Evolutionary conservation across 2,113 vertebrate genomes (phyloP).

Genomic region (Choloepus hoffmanni): DNA sequence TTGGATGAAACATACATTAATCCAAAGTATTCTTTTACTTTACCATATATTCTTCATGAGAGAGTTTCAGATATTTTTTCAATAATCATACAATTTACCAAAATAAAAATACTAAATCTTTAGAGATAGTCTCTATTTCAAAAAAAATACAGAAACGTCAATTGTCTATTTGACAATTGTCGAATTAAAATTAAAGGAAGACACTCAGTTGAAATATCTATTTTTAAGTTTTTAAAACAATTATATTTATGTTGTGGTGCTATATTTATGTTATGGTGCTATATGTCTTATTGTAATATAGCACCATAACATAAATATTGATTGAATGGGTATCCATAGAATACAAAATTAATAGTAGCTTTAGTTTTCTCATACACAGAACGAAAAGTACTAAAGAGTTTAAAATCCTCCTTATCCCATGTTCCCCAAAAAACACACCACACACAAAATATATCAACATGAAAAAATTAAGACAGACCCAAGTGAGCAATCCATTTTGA

Average conservation of each 20-base stretch:
- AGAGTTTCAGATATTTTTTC: slow-evolving; percentile 89
- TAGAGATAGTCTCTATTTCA: slow-evolving; percentile 91
- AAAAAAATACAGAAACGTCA: slow-evolving; percentile 87
- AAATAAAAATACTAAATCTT: slow-evolving; percentile 91
- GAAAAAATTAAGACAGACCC: not conserved
- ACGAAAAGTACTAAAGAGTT: slow-evolving; percentile 73
- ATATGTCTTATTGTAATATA: no score
- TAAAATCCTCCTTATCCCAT: not conserved
- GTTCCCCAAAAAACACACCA: not conserved
- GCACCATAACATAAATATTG: slow-evolving; percentile 93
- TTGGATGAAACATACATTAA: slow-evolving; percentile 88
- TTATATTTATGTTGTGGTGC: no score
- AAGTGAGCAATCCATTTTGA: slow-evolving; percentile 67
- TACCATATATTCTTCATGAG: slow-evolving; percentile 91
- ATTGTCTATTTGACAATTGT: slow-evolving; percentile 76
- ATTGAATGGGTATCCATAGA: slow-evolving; percentile 87
- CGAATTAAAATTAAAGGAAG: slow-evolving; percentile 92
- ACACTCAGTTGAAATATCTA: slow-evolving; percentile 88
- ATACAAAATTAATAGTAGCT: slow-evolving; percentile 79
- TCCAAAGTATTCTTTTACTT: slow-evolving; percentile 87
- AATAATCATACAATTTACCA: slow-evolving; percentile 90
- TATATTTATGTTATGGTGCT: no score
- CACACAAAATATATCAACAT: not conserved
- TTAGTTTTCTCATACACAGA: slow-evolving; percentile 74
- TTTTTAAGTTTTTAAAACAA: slow-evolving; percentile 84